A percentile compares a stretch with the other conserved stretches of the same genome.
Evolutionary conservation across 2,113 vertebrate genomes (phyloP).

Genomic region (Brachyhypopomus occidentalis): DNA sequence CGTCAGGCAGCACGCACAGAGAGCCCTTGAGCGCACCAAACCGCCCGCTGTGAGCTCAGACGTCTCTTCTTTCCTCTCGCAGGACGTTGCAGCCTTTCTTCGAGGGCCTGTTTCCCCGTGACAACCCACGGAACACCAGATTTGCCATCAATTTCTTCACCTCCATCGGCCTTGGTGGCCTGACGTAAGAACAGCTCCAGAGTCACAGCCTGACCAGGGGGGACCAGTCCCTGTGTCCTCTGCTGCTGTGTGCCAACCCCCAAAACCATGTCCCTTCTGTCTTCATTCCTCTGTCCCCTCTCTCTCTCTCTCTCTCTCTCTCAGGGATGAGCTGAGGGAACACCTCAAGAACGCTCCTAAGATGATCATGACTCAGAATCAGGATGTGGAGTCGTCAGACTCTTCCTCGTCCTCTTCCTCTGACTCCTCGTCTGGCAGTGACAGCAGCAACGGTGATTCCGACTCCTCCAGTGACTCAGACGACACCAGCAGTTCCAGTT

Average conservation of each 20-base stretch:
- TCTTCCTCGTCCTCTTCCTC: slow-evolving; percentile 78
- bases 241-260: background rate
- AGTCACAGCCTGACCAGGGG: background rate
- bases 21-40: too few species aligned
- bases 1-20: too few species aligned
- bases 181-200: slow-evolving; percentile 83
- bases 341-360: slow-evolving; percentile 97
- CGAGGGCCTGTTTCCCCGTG: slow-evolving; percentile 92
- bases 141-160: slow-evolving; percentile 99
- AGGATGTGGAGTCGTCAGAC: slow-evolving; percentile 90
- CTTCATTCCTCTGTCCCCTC: background rate
- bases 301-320: slow-evolving; percentile 29
- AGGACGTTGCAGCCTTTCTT: slow-evolving; percentile 94
- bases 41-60: too few species aligned
- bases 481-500: slow-evolving; percentile 78
- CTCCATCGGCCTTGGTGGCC: slow-evolving; percentile 95
- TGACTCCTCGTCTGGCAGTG: slow-evolving; percentile 65
- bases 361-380: slow-evolving; percentile 96
- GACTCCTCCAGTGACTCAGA: slow-evolving; percentile 74
- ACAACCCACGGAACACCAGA: slow-evolving; percentile 96
- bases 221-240: background rate
- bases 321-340: slow-evolving; percentile 93
- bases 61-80: slow-evolving; percentile 50
- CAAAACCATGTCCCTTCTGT: background rate
- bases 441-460: slow-evolving; percentile 61